Conservation (phyloP, 1,140 invertebrate species). For the Wiebesia pumilae region DNA sequence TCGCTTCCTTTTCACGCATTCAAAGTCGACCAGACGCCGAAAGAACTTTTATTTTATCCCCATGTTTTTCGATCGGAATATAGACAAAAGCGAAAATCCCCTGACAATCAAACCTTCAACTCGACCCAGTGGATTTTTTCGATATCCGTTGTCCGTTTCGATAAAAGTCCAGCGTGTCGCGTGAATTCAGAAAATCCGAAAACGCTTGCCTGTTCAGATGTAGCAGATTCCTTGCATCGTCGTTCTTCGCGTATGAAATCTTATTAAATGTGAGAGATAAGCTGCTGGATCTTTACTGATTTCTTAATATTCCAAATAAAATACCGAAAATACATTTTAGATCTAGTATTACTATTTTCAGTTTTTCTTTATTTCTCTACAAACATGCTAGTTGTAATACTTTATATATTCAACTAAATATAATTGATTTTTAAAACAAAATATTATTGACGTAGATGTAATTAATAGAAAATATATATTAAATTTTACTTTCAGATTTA, state of each 20-base stretch:
- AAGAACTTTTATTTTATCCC: conserved; percentile 45
- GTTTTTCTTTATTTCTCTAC: no score
- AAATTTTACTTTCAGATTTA: no score
- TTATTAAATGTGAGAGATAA: conserved; percentile 8
- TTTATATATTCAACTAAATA: no score
- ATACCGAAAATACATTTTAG: no score
- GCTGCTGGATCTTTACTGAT: not conserved
- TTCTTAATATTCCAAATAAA: not conserved
- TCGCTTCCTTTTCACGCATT: not conserved
- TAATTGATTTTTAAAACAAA: no score
- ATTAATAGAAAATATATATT: no score
- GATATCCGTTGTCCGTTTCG: not conserved
- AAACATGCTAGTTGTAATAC: no score
- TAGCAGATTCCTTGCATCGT: not conserved
- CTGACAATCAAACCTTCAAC: conserved; percentile 29
- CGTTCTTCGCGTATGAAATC: not conserved
- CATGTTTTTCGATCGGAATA: not conserved
- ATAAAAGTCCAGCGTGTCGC: conserved; percentile 29
- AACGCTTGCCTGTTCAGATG: not conserved
- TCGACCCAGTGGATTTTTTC: not conserved
- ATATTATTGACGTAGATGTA: no score
- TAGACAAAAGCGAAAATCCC: conserved; percentile 42
- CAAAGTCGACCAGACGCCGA: not conserved
- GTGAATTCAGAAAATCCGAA: conserved; percentile 11
- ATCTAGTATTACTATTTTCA: no score